These are phyloP conservation scores for Biston betularia DNA, from an alignment of 2,888 invertebrate genomes.

Conservation along the genomic window DNA sequence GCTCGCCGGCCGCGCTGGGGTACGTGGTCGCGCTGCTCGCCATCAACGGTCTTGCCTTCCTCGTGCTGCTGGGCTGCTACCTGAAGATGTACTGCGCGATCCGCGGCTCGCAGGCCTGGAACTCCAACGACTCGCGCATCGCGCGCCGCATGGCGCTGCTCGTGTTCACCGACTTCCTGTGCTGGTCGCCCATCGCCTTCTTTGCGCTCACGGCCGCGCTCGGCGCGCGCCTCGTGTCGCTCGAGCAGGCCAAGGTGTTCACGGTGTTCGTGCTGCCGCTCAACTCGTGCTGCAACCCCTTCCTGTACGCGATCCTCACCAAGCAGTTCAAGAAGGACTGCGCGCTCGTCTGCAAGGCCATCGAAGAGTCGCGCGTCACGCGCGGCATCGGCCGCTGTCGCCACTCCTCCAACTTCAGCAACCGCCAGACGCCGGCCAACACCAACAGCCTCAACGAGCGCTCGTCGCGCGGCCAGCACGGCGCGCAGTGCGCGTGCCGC, in stretches of 20 bases:
- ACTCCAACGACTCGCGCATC: constrained; percentile 97
- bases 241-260: constrained; percentile 98
- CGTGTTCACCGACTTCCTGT: constrained; percentile 98
- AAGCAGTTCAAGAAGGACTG: constrained; percentile 99
- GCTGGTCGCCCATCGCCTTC: constrained; percentile 99
- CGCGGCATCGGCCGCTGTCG: constrained; percentile 94
- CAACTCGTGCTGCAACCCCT: constrained; percentile 99
- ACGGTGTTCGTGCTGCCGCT: constrained; percentile 98
- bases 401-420: constrained; percentile 95
- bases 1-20: constrained; percentile 91
- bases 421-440: constrained; percentile 94
- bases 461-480: constrained; percentile 91
- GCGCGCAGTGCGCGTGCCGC: constrained; percentile 85
- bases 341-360: constrained; percentile 97
- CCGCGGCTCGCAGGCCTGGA: constrained; percentile 98
- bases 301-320: constrained; percentile 98
- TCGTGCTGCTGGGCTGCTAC: constrained; percentile 98
- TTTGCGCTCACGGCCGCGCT: constrained; percentile 97
- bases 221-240: constrained; percentile 94
- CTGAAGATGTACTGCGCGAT: constrained; percentile 99
- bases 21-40: constrained; percentile 97
- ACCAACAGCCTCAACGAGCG: constrained; percentile 91
- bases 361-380: constrained; percentile 97
- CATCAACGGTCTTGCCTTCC: constrained; percentile 97
- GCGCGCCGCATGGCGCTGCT: constrained; percentile 98